Evolutionary conservation across 2,888 invertebrate genomes (phyloP).

Genomic region (Hydroisotoma schaefferi): DNA sequence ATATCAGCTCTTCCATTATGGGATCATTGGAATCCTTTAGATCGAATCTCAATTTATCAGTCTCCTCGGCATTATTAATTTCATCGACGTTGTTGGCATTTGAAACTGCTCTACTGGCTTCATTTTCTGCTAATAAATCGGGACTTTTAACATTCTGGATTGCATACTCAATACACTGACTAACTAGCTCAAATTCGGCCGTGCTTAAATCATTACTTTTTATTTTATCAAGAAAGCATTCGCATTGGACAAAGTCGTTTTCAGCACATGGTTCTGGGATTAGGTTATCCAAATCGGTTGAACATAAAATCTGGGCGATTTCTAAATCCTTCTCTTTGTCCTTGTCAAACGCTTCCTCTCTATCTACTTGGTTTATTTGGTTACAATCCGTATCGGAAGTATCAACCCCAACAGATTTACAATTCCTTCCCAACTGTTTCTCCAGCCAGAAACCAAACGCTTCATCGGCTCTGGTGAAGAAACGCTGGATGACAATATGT

Average conservation of each 20-base stretch:
- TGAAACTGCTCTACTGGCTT: too few species aligned
- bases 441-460: slow-evolving; percentile 44
- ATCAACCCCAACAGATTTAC: slow-evolving; percentile 36
- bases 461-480: slow-evolving; percentile 46
- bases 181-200: slow-evolving; percentile 16
- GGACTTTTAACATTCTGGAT: slow-evolving; percentile 7
- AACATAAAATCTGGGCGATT: too few species aligned
- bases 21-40: too few species aligned
- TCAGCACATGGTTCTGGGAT: background rate
- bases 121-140: too few species aligned
- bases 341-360: background rate
- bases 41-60: too few species aligned
- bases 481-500: slow-evolving; percentile 46
- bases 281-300: too few species aligned
- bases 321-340: too few species aligned
- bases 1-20: too few species aligned
- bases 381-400: slow-evolving; percentile 14
- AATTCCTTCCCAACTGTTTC: slow-evolving; percentile 38
- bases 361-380: too few species aligned
- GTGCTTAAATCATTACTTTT: background rate
- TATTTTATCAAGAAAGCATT: slow-evolving; percentile 29
- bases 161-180: slow-evolving; percentile 12
- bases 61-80: too few species aligned
- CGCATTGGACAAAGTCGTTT: slow-evolving; percentile 30
- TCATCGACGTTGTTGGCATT: too few species aligned